A percentile compares a stretch with the other conserved stretches of the same genome.
Conservation (phyloP, 2,888 invertebrate genomes). For the Phytoseiulus persimilis region DNA sequence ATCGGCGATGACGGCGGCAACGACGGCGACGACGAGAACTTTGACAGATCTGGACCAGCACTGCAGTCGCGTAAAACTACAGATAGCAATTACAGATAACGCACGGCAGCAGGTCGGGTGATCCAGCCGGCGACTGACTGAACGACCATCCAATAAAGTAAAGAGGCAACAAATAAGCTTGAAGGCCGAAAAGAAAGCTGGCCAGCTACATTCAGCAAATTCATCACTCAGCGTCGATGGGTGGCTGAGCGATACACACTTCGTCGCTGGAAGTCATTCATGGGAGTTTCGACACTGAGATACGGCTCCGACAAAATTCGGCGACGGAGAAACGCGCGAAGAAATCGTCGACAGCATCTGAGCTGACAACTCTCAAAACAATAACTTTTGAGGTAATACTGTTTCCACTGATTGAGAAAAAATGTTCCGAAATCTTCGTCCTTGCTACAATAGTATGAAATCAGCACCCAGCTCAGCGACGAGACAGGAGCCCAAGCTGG, state of each 20-base stretch:
- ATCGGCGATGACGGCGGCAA: not conserved
- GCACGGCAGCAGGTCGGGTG: not conserved
- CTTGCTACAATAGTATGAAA: not conserved
- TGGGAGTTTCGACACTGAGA: not conserved
- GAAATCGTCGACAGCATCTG: not conserved
- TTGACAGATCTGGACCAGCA: not conserved
- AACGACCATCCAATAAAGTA: not conserved
- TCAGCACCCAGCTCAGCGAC: not conserved
- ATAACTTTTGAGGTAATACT: not conserved
- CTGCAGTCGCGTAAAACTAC: not conserved
- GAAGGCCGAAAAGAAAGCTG: not conserved
- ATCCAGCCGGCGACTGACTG: not conserved
- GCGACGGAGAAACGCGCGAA: not conserved
- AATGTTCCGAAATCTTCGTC: not conserved
- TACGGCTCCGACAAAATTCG: not conserved
- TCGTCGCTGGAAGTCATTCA: not conserved
- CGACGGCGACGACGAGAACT: not conserved
- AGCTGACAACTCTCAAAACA: not conserved
- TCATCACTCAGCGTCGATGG: not conserved
- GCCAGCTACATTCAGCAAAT: not conserved
- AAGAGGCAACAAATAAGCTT: not conserved
- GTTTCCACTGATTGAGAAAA: not conserved
- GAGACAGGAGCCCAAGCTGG: not conserved
- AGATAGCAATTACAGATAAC: slow-evolving; percentile 5
- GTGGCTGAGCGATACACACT: not conserved